Evolutionary conservation across 2,113 vertebrate genomes (phyloP).

Genomic region (Callipepla squamata): DNA sequence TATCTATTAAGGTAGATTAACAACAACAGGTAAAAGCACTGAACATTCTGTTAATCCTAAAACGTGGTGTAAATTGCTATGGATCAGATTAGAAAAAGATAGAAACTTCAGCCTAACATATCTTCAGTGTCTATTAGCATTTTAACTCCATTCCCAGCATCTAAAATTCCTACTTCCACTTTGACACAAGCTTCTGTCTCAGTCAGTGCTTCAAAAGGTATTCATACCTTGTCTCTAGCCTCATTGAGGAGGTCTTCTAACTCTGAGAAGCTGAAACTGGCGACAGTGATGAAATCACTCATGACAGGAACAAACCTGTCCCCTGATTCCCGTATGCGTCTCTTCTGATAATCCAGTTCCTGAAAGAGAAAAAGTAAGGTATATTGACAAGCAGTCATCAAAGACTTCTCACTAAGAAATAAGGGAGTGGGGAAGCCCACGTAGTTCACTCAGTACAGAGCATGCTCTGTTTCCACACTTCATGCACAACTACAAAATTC

Average conservation of each 20-base stretch:
- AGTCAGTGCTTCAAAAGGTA: neutral
- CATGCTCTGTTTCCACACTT: neutral
- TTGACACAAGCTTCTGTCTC: neutral
- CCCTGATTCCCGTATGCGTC: slow-evolving; percentile 79
- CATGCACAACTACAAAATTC: neutral
- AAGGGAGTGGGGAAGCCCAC: neutral
- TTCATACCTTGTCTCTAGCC: slow-evolving; percentile 90
- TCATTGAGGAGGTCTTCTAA: slow-evolving; percentile 93
- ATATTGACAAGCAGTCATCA: neutral
- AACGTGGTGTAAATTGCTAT: neutral
- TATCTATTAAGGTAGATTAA: neutral
- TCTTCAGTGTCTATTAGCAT: neutral
- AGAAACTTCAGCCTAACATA: neutral
- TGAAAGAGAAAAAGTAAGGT: slow-evolving; percentile 56
- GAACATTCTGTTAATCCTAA: neutral
- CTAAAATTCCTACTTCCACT: neutral
- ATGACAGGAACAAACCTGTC: slow-evolving; percentile 96
- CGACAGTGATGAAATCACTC: slow-evolving; percentile 96
- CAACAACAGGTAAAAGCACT: neutral
- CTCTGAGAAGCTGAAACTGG: slow-evolving; percentile 97
- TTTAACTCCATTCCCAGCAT: neutral
- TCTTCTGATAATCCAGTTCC: slow-evolving; percentile 95
- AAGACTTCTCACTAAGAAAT: neutral
- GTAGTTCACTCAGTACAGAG: neutral
- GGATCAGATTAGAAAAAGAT: neutral